These are phyloP conservation scores for Isichthys henryi DNA, from an alignment of 2,113 vertebrate species.

Conservation along the genomic window DNA sequence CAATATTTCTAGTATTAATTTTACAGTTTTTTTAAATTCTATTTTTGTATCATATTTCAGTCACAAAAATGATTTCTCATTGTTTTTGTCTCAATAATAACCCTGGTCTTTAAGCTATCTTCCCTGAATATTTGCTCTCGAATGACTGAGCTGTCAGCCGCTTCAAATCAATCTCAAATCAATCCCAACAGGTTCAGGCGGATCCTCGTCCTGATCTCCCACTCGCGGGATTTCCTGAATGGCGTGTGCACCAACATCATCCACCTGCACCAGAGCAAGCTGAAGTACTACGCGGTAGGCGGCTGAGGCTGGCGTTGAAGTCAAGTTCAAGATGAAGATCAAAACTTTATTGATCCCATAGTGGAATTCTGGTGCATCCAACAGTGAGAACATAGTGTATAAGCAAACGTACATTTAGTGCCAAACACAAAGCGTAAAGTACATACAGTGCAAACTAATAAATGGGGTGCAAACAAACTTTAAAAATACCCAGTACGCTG, in stretches of 20 bases:
- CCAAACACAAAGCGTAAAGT: not conserved
- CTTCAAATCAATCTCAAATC: constrained; percentile 49
- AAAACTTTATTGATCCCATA: not conserved
- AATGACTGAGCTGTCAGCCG: constrained; percentile 69
- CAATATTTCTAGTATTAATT: not conserved
- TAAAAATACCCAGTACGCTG: not conserved
- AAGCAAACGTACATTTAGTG: not conserved
- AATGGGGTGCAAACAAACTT: not conserved
- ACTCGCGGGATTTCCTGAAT: constrained; percentile 95
- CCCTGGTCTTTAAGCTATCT: not conserved
- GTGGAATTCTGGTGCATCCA: not conserved
- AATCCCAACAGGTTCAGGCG: constrained; percentile 80
- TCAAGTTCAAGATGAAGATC: not conserved
- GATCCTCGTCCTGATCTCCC: constrained; percentile 93
- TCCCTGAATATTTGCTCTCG: constrained; percentile 43
- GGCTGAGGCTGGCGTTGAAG: not conserved
- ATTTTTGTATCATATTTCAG: not conserved
- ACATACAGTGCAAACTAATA: not conserved
- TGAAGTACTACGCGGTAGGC: constrained; percentile 92
- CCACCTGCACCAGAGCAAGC: constrained; percentile 85
- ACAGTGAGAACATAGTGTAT: not conserved
- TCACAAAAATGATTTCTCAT: not conserved
- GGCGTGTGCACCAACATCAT: constrained; percentile 97
- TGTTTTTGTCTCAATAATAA: constrained; percentile 1
- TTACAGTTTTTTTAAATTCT: not conserved